Evolutionary conservation across 2,113 vertebrate species (phyloP), one percentile per base, ranked within the genome.

Genomic region (Megaceryle torquata): DNA sequence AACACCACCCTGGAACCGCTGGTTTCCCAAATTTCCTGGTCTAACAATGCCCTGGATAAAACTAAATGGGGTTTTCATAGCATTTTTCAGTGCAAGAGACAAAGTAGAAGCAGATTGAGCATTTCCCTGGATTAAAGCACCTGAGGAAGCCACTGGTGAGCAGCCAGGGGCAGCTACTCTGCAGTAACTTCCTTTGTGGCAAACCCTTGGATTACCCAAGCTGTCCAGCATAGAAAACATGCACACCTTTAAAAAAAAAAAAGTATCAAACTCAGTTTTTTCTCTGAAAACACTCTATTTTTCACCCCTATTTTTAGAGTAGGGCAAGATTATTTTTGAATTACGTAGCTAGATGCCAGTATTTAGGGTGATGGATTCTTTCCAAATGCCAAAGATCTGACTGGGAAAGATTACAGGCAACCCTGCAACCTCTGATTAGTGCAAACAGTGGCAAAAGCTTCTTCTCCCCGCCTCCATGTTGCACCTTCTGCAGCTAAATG

Each of bases 371-470:
- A 88, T 16, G 63, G 48, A 72, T 51, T 61, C 72, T 70, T 90
- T 63, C 77, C 63, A 90, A 88, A 82, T 51, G 37, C 41, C 79
- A 72, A 37, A 92, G 57, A 89, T 89, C 57, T 77, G 65, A 93
- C 67, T 15, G 14, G 83, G 51, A 81, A 91, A 94, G 89, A 88
- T 77, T 88, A 86, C 76, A 91, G 75, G 77, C 72, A 95, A 79
- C 85, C 69, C 77, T 69, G 67, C 53, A 88, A 90, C 46, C 61
- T 63, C 48, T 7, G 20, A 56, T 21, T 77, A 90, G 93, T 86
- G 61, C 89, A 91, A 91, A 80, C 61, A 60, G 53, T 70, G 93
- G 86, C 86, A 95, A 96, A 92, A 76, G 48, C 79, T 78, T 75
- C 75, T 82, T 77, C 51, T 83, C 79, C 35, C 75, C 92, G 74